A percentile compares a stretch with the other conserved stretches of the same genome.
Evolutionary conservation across 2,797 vertebrate species (phyloP).

Genomic region (Antennarius maculatus): DNA sequence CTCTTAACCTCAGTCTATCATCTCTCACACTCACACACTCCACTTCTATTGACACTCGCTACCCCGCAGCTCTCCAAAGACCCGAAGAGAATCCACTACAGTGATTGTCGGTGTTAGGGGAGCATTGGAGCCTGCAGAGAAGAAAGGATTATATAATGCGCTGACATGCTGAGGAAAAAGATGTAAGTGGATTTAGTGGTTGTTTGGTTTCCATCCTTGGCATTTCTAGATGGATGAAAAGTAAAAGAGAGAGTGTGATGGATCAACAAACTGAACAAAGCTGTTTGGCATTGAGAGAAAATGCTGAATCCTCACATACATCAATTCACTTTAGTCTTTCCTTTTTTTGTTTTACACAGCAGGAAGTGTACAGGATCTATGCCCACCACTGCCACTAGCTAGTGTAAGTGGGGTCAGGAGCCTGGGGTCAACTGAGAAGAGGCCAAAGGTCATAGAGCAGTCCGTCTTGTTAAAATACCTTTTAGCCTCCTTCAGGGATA

Average conservation of each 20-base stretch:
- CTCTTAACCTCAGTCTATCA: slow-evolving; percentile 84
- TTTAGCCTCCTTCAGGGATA: slow-evolving; percentile 82
- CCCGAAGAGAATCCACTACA: slow-evolving; percentile 73
- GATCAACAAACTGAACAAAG: slow-evolving; percentile 23
- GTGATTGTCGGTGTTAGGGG: slow-evolving; percentile 62
- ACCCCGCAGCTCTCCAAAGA: slow-evolving; percentile 77
- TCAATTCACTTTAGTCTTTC: slow-evolving; percentile 49
- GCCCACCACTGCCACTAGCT: slow-evolving; percentile 64
- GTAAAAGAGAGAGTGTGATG: slow-evolving; percentile 7
- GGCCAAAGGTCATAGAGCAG: slow-evolving; percentile 76
- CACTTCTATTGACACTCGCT: slow-evolving; percentile 75
- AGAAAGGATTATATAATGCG: slow-evolving; percentile 63
- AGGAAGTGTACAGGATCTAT: slow-evolving; percentile 43
- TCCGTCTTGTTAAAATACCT: slow-evolving; percentile 84
- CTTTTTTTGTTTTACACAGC: slow-evolving; percentile 41
- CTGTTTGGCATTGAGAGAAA: slow-evolving; percentile 20
- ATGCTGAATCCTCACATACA: slow-evolving; percentile 41
- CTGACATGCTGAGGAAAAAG: slow-evolving; percentile 38
- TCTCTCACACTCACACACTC: slow-evolving; percentile 77
- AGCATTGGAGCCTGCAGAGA: slow-evolving; percentile 50
- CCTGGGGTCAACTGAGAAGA: slow-evolving; percentile 71
- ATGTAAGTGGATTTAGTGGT: slow-evolving; percentile 32
- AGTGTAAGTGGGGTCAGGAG: slow-evolving; percentile 82
- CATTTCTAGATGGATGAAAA: slow-evolving; percentile 15
- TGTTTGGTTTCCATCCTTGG: slow-evolving; percentile 30